Percentiles rank a stretch among this genome's conserved stretches.
phyloP scores from a whole-genome alignment of 2,888 invertebrate genomes.

The Sylvicola fuscatus region DNA sequence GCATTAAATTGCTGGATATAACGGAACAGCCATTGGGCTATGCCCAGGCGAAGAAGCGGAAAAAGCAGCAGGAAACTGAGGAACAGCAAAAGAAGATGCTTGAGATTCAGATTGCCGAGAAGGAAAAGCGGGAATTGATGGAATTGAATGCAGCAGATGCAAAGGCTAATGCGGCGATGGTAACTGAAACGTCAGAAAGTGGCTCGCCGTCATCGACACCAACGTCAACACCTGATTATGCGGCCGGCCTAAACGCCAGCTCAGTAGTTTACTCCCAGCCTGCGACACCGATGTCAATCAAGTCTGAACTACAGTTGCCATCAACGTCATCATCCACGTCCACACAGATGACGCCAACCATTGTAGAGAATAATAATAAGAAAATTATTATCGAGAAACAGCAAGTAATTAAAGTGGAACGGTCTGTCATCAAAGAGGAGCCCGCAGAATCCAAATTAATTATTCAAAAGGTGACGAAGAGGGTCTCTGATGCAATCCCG shows the following conservation, averaged over 20 bases:
- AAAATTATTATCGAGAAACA: conserved; percentile 1
- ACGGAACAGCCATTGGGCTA: conserved; percentile 77
- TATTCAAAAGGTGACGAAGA: too few relatives aligned
- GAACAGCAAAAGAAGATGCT: conserved; percentile 41
- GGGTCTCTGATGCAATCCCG: too few relatives aligned
- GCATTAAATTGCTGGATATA: conserved; percentile 86
- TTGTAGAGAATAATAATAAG: background rate
- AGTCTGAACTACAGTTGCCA: conserved; percentile 6
- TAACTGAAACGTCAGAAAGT: conserved; percentile 16
- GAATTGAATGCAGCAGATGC: conserved; percentile 14
- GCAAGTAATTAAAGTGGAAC: background rate
- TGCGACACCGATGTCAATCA: conserved; percentile 15
- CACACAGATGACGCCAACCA: background rate
- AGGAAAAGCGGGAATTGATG: conserved; percentile 8
- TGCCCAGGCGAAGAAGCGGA: conserved; percentile 69
- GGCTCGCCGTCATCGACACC: conserved; percentile 18
- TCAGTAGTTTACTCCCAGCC: conserved; percentile 28
- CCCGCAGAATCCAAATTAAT: too few relatives aligned
- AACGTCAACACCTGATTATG: conserved; percentile 56
- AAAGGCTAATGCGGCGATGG: conserved; percentile 17
- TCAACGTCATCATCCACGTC: background rate
- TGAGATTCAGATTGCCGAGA: conserved; percentile 17
- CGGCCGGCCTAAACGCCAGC: conserved; percentile 50
- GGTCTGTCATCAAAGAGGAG: background rate
- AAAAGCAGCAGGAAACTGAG: conserved; percentile 55